Percentiles rank a stretch among this genome's conserved stretches.
These are phyloP conservation scores for Helogale parvula DNA, from an alignment of 2,113 vertebrate species.

Conservation along the genomic window DNA sequence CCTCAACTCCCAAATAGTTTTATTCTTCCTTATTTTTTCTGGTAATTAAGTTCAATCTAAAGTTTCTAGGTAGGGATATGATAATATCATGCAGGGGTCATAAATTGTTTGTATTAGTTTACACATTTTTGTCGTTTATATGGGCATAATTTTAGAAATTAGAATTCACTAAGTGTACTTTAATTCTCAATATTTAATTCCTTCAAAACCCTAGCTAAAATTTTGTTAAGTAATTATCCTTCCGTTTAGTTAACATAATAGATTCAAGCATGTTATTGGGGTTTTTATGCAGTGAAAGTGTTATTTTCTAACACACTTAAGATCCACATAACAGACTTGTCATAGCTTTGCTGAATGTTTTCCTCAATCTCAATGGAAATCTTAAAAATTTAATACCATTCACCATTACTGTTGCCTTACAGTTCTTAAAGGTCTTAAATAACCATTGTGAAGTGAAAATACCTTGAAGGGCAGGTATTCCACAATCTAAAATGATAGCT, in stretches of 20 bases:
- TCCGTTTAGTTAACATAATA: conserved; percentile 33
- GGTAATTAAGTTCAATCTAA: not conserved
- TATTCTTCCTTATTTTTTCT: not conserved
- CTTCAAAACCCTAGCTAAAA: not conserved
- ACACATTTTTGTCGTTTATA: conserved; percentile 33
- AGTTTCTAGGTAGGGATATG: not conserved
- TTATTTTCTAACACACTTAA: conserved; percentile 3
- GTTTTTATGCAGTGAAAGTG: not conserved
- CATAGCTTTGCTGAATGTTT: conserved; percentile 26
- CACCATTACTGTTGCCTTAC: not conserved
- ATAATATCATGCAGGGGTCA: not conserved
- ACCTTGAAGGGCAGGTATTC: not conserved
- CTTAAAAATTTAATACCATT: conserved; percentile 1
- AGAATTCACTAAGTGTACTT: conserved; percentile 1
- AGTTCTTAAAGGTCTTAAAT: not conserved
- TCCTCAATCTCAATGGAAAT: not conserved
- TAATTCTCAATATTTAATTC: conserved; percentile 54
- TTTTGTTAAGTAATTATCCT: conserved; percentile 16
- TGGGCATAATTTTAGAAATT: not conserved
- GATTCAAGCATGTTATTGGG: conserved; percentile 33
- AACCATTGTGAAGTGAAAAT: not conserved
- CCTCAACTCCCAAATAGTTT: not conserved
- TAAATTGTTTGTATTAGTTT: conserved; percentile 7
- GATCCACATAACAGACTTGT: not conserved
- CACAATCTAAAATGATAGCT: not conserved